Conservation (phyloP, 2,113 vertebrate genomes). For the Stigmatopora nigra region DNA sequence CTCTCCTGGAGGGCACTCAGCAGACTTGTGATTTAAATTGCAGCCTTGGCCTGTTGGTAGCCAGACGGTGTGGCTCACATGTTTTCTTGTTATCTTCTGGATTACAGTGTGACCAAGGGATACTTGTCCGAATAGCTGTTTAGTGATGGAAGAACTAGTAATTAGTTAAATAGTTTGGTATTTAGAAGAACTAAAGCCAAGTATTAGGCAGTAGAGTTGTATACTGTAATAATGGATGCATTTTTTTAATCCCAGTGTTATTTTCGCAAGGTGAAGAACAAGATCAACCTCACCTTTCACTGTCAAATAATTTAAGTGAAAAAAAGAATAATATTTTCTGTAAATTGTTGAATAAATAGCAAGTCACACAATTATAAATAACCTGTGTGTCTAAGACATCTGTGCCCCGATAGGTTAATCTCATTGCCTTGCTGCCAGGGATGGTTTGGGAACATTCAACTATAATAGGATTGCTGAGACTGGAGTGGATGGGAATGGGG, state of each 20-base stretch:
- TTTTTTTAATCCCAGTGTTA: neutral
- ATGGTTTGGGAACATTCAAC: constrained; percentile 38
- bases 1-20: constrained; percentile 37
- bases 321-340: neutral
- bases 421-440: constrained; percentile 32
- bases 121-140: neutral
- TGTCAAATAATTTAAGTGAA: neutral
- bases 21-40: constrained; percentile 6
- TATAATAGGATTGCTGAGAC: constrained; percentile 50
- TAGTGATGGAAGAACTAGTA: neutral
- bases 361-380: neutral
- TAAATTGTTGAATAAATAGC: neutral
- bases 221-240: too few species aligned
- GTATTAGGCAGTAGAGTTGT: too few species aligned
- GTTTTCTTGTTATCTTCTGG: neutral
- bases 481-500: neutral
- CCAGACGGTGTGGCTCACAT: neutral
- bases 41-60: constrained; percentile 14
- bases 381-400: constrained; percentile 12
- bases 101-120: neutral
- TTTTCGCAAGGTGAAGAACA: neutral
- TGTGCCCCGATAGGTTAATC: constrained; percentile 52
- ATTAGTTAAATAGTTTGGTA: too few species aligned
- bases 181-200: too few species aligned
- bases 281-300: neutral